Base-by-base conservation (phyloP, 2,888 invertebrate genomes). In the Caenorhabditis virilis region DNA sequence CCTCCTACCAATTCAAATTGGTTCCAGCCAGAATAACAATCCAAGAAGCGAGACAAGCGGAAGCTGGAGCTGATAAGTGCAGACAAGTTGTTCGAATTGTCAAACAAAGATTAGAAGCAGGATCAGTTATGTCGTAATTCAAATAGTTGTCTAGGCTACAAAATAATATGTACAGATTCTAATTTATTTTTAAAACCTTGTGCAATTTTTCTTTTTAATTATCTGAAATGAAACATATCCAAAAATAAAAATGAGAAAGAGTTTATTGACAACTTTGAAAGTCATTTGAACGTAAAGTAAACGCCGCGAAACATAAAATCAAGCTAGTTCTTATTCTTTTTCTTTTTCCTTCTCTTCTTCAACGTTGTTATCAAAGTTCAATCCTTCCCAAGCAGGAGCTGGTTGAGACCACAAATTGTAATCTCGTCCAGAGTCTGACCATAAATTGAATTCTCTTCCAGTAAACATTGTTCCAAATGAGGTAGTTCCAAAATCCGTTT, bases 51-150 rank as follows among this genome's bases (percentile, higher is more conserved):
- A 57, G 81, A 20, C 72, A 78, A 43, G 81, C 81, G 11, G 81
- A 81, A 42, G 60, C 65, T 33, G 81, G 80, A 20, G 77, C 79
- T 18, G 79, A 81, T 38, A 81, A 81, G 56, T 81, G 81, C 48
- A 66, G 76, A 25, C 77, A 78, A 56, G 74, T 80, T 5, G 69
- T 76, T n/a, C 57, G 69, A 53, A 54, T 72, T 51, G 76, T 76
- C 11, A 76, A 76, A 53, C 67, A 72, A 41, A 39, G 76, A 23
- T 41, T 74, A 23, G 74, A 59, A 36, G 36, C 56, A 18, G 62
- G 56, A 48, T 54, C 64, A 22, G 49, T 57, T 30, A 52, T 52
- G 25, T 45, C 56, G 15, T 42, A 42, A 30, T 9, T 30, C 13
- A 6, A 30, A n/a, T n/a, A n/a, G n/a, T n/a, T n/a, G n/a, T n/a